Evolutionary conservation across 1,140 invertebrate genomes (phyloP), one percentile per base, ranked within the genome.

Genomic region (Zeugodacus cucurbitae): DNA sequence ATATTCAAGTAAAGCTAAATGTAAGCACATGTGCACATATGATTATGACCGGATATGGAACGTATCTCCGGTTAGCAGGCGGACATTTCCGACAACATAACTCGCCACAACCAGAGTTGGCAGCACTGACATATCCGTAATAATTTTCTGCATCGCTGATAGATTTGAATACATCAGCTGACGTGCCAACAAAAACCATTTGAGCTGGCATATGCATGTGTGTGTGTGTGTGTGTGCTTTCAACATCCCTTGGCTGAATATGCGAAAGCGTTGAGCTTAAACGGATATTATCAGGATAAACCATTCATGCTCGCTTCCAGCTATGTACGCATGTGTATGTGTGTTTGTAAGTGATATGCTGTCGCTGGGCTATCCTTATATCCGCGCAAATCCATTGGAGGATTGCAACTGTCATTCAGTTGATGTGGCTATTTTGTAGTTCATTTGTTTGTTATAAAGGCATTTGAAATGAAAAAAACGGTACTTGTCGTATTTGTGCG

Each of bases 41-140:
- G 74, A 48, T 1, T 7, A 26, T 48, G 44, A n/a, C 17, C 91
- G 91, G 91, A 92, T 92, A 92, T 92, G 91, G 91, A 92, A 91
- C 91, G 89, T 91, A 92, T 92, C 91, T 92, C 91, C 91, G 91
- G 91, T 91, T 90, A 90, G 90, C 91, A 91, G 91, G 91, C 91
- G 91, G 91, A 92, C 91, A 92, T 92, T 91, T 92, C 91, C 91
- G 74, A 82, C 74, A 82, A n/a, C 41, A 70, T 34, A 82, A 14
- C 67, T 48, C 37, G 41, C 41, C 74, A 11, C 37, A 44, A 82
- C 74, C 14, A 26, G 20, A n/a, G 91, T 87, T 90, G 89, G 88
- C 87, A 90, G 88, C 91, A 92, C 91, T 92, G 91, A 92, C 59
- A 91, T 90, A 90, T 87, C 88, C 88, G 88, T 88, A 82, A 88